Percentiles rank a stretch among this genome's conserved stretches.
Conservation (phyloP, 2,113 vertebrate species). For the Micronycteris hirsuta region DNA sequence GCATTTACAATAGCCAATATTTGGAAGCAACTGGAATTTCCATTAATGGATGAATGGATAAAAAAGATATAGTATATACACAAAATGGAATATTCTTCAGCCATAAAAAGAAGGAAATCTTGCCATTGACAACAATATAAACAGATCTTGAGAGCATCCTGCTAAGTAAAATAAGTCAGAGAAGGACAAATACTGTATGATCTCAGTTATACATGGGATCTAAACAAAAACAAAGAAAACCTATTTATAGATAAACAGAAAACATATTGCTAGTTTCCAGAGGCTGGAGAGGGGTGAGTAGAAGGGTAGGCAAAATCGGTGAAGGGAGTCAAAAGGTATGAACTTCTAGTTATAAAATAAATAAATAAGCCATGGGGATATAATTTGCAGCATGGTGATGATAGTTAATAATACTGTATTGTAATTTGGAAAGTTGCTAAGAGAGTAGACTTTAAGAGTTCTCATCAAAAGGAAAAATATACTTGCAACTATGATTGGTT, state of each 20-base stretch:
- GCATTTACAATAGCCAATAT: background rate
- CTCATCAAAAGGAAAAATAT: background rate
- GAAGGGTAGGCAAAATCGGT: background rate
- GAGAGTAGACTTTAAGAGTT: background rate
- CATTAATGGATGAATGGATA: background rate
- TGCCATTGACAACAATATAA: background rate
- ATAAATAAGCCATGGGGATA: background rate
- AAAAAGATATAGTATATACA: background rate
- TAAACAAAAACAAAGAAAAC: background rate
- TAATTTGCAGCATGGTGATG: background rate
- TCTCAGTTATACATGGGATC: background rate
- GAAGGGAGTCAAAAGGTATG: background rate
- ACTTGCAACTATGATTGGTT: background rate
- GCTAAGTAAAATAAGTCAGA: background rate
- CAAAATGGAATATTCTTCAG: background rate
- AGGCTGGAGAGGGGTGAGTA: too few species aligned
- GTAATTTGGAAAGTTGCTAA: background rate
- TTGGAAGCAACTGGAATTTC: background rate
- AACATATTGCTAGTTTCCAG: background rate
- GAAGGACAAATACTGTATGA: background rate
- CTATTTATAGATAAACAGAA: background rate
- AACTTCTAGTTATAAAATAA: background rate
- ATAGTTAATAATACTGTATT: background rate
- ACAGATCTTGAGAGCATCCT: background rate
- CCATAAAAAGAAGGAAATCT: background rate